phyloP scores from a whole-genome alignment of 2,113 vertebrate genomes.

The Colaptes auratus region DNA sequence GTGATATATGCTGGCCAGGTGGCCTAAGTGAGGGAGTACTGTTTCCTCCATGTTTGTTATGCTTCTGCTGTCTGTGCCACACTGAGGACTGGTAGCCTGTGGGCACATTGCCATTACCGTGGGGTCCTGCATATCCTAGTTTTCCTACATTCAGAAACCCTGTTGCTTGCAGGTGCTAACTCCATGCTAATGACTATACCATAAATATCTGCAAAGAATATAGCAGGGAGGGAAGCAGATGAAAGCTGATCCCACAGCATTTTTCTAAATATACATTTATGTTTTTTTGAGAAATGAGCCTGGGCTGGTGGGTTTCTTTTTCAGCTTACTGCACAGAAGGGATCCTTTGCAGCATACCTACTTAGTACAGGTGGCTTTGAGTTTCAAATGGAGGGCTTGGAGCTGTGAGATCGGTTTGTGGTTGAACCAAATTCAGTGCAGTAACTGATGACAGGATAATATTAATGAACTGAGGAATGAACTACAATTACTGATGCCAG shows the following conservation, averaged over 20 bases:
- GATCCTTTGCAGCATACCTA: background rate
- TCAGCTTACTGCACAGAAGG: background rate
- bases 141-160: background rate
- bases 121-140: background rate
- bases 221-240: background rate
- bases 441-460: background rate
- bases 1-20: background rate
- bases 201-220: background rate
- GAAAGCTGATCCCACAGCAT: background rate
- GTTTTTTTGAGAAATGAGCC: background rate
- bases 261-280: background rate
- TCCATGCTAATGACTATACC: background rate
- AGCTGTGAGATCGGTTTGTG: background rate
- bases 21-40: background rate
- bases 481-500: background rate
- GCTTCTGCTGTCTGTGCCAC: background rate
- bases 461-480: background rate
- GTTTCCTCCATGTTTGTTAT: fast-evolving
- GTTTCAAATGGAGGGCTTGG: background rate
- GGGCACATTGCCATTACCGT: background rate
- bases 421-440: background rate
- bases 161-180: background rate
- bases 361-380: background rate
- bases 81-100: background rate
- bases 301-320: background rate